These are phyloP conservation scores for Heteromyza rotundicornis DNA, from an alignment of 2,888 invertebrate genomes.

Conservation along the genomic window DNA sequence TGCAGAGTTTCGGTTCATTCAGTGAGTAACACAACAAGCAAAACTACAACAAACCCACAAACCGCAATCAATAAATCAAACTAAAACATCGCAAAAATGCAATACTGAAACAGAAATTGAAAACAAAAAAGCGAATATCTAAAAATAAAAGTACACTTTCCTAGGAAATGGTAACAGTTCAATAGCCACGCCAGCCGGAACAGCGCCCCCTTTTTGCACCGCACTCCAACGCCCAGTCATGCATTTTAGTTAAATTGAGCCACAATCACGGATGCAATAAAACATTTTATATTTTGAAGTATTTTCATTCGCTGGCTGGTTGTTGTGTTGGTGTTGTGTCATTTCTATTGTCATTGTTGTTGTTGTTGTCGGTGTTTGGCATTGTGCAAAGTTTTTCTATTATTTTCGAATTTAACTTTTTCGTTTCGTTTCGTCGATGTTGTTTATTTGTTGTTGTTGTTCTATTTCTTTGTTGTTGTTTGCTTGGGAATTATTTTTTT, in stretches of 20 bases:
- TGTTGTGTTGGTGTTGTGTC: conserved; percentile 5
- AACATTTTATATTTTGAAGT: conserved; percentile 36
- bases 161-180: neutral
- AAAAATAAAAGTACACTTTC: neutral
- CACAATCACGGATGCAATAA: conserved; percentile 56
- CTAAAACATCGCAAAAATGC: conserved; percentile 9
- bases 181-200: neutral
- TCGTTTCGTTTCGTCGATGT: conserved; percentile 24
- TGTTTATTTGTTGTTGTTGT: conserved; percentile 8
- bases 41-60: conserved; percentile 9
- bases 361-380: conserved; percentile 15
- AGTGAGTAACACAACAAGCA: neutral
- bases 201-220: neutral
- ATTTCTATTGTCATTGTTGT: conserved; percentile 22
- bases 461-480: neutral
- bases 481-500: neutral
- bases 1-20: too few relatives aligned
- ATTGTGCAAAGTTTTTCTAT: conserved; percentile 51
- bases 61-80: conserved; percentile 24
- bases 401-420: conserved; percentile 56
- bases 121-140: neutral
- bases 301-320: conserved; percentile 19
- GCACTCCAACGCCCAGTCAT: neutral
- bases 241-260: conserved; percentile 54
- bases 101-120: neutral